These are phyloP conservation scores for Troides helena DNA, from an alignment of 2,888 invertebrate species.

Conservation along the genomic window DNA sequence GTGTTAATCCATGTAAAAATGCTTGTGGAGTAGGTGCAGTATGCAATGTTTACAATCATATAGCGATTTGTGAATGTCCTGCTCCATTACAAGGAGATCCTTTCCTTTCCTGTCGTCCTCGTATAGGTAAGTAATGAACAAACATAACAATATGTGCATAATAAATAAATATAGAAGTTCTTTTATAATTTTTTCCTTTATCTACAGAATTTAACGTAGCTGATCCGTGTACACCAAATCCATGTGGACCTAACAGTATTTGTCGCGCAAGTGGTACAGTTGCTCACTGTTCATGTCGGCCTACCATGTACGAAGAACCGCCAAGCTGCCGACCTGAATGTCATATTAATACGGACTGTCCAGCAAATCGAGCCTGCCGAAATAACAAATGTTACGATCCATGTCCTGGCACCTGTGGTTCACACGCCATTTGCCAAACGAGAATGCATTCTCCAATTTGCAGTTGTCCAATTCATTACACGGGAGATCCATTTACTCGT, in stretches of 20 bases:
- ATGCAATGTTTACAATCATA: slow-evolving; percentile 88
- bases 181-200: slow-evolving; percentile 23
- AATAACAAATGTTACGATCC: slow-evolving; percentile 85
- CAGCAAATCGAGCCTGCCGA: slow-evolving; percentile 82
- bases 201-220: slow-evolving; percentile 50
- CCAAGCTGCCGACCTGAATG: slow-evolving; percentile 90
- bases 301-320: slow-evolving; percentile 85
- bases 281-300: slow-evolving; percentile 85
- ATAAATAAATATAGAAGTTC: not conserved
- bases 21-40: slow-evolving; percentile 85
- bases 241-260: slow-evolving; percentile 86
- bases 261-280: slow-evolving; percentile 84
- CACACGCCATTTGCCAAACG: slow-evolving; percentile 86
- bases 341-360: slow-evolving; percentile 84
- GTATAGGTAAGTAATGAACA: slow-evolving; percentile 60
- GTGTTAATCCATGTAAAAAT: slow-evolving; percentile 86
- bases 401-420: slow-evolving; percentile 88
- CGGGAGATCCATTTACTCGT: slow-evolving; percentile 87
- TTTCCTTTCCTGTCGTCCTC: slow-evolving; percentile 83
- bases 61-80: slow-evolving; percentile 88
- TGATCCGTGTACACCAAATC: slow-evolving; percentile 84
- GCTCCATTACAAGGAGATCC: slow-evolving; percentile 88
- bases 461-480: slow-evolving; percentile 83
- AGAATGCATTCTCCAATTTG: slow-evolving; percentile 89
- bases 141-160: slow-evolving; percentile 2